Evolutionary conservation across 2,113 vertebrate species (phyloP).

Genomic region (Alethe castanea): DNA sequence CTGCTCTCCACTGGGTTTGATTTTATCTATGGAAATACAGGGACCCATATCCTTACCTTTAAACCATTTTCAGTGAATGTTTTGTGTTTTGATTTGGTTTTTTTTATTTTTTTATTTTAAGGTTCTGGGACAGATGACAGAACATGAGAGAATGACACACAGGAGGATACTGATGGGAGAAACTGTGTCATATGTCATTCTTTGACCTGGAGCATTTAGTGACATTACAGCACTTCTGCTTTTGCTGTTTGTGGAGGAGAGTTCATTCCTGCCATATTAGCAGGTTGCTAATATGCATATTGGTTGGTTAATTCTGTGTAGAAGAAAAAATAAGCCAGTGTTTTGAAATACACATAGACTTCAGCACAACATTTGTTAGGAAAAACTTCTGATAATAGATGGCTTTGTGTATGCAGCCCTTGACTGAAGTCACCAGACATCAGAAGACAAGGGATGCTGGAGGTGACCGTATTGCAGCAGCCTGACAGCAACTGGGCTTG

Average conservation of each 20-base stretch:
- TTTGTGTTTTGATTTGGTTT: background rate
- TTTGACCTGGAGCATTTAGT: background rate
- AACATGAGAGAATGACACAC: background rate
- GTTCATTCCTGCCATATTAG: background rate
- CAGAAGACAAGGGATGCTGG: background rate
- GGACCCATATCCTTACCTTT: background rate
- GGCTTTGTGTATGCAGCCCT: background rate
- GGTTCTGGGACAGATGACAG: background rate
- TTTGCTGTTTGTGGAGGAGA: background rate
- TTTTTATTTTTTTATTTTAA: background rate
- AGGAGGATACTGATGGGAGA: background rate
- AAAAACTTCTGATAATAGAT: background rate
- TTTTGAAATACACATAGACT: background rate
- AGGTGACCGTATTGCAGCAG: fast-evolving
- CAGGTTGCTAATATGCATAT: background rate
- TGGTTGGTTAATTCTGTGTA: background rate
- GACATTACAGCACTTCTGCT: background rate
- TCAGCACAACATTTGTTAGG: background rate
- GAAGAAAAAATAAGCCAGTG: background rate
- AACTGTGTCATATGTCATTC: background rate
- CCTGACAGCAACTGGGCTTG: background rate
- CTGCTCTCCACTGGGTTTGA: background rate
- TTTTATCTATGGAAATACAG: background rate
- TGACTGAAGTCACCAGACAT: background rate
- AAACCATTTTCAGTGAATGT: background rate